Evolutionary conservation across 23 tunicate genomes (phyloP).

Genomic region (Ascidia mentula): DNA sequence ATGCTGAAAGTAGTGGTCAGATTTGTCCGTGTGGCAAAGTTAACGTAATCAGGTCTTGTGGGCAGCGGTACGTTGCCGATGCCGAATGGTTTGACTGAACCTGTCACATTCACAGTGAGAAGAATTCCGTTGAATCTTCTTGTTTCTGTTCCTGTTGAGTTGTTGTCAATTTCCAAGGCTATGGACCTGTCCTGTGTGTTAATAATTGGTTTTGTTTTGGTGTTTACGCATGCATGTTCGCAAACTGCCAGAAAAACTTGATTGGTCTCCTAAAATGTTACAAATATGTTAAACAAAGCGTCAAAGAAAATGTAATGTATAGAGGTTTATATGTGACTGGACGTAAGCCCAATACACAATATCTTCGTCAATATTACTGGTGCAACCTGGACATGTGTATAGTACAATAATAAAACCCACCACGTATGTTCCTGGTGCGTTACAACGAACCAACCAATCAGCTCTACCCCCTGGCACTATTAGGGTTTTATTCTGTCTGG

Average conservation of each 20-base stretch:
- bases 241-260: too few species aligned
- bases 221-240: too few species aligned
- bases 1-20: neutral
- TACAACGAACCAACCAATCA: neutral
- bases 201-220: too few species aligned
- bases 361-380: too few species aligned
- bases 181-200: conserved; percentile 19
- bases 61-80: neutral
- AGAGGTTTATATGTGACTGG: too few species aligned
- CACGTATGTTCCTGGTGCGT: neutral
- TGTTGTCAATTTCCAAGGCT: neutral
- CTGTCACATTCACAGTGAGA: conserved; percentile 9
- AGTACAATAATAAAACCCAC: too few species aligned
- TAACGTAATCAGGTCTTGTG: neutral
- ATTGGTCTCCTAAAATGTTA: too few species aligned
- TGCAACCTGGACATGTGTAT: too few species aligned
- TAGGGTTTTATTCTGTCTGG: neutral
- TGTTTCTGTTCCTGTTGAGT: neutral
- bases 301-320: too few species aligned
- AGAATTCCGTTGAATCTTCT: conserved; percentile 6
- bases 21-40: neutral
- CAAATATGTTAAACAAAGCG: too few species aligned
- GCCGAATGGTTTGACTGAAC: neutral
- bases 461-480: neutral
- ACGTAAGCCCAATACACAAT: too few species aligned